Evolutionary conservation across 2,113 vertebrate species (phyloP).

Genomic region (Acinonyx jubatus): DNA sequence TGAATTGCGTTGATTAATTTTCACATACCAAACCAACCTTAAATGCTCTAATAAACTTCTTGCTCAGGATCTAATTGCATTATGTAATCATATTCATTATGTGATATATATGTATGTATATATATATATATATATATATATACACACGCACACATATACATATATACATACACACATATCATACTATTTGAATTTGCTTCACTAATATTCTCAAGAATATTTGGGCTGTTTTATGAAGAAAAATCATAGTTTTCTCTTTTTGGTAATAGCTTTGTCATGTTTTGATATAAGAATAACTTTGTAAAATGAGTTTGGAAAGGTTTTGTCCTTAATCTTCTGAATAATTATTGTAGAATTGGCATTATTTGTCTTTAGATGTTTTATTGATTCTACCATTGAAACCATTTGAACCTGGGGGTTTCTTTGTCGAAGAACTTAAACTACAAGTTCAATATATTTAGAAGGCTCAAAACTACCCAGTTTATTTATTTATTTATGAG

Average conservation of each 20-base stretch:
- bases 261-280: neutral
- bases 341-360: neutral
- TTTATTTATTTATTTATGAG: neutral
- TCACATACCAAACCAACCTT: neutral
- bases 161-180: neutral
- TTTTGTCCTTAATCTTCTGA: neutral
- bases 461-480: neutral
- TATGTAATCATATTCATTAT: neutral
- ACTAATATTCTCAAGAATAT: neutral
- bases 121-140: accelerated
- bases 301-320: neutral
- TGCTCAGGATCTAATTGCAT: neutral
- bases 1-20: neutral
- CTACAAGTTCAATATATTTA: neutral
- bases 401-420: neutral
- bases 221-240: neutral
- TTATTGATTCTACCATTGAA: neutral
- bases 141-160: neutral
- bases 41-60: neutral
- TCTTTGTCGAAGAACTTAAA: neutral
- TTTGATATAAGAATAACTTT: neutral
- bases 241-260: neutral
- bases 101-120: neutral
- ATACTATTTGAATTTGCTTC: neutral
- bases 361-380: neutral